Base-by-base conservation (phyloP, 2,797 vertebrate species). In the Glossophaga mutica region DNA sequence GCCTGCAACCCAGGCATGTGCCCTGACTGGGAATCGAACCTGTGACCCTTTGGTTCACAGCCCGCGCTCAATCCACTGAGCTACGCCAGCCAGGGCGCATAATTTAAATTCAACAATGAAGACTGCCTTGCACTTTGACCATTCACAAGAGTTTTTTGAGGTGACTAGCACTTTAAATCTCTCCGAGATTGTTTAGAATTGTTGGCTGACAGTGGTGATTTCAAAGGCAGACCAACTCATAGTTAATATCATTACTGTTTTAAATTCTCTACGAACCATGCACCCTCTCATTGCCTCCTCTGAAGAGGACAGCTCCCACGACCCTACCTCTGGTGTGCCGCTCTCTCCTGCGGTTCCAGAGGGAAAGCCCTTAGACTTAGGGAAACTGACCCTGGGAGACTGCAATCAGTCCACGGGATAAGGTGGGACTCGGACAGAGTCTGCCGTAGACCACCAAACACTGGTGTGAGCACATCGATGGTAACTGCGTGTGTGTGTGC, bases 181-280 rank as follows among this genome's bases (percentile, higher is more conserved):
- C 50, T 77, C 32, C 55, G 67, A 88, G 29, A 68, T 44, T 90
- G 48, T 91, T 91, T 48, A 95, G 46, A 88, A 94, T 74, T 70
- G 10, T 67, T 81, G 50, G 50, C 34, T 46, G 52, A 44, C 34
- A 18, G 7, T 70, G 57, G 62, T 26, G 59, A 91, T 52, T 76
- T 89, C 39, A 74, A 92, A 81, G 62, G 50, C 44, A 71, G 76
- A 83, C 18, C 37, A 77, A 86, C 16, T 82, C 76, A 21, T 67
- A 87, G 84, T 82, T 44, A 12, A 3, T 77, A 77, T 90, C 81
- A 59, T 50, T 82, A 67, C 24, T 70, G 42, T 50, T 94, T 83
- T 59, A 74, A 94, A 59, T 92, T 77, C 50, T 87, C 52, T 62
- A 32, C 32, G 67, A 93, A 84, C 34, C 79, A 42, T 14, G 26